These are phyloP conservation scores for Phymastichus coffea DNA, from an alignment of 1,140 invertebrate species.

Conservation along the genomic window DNA sequence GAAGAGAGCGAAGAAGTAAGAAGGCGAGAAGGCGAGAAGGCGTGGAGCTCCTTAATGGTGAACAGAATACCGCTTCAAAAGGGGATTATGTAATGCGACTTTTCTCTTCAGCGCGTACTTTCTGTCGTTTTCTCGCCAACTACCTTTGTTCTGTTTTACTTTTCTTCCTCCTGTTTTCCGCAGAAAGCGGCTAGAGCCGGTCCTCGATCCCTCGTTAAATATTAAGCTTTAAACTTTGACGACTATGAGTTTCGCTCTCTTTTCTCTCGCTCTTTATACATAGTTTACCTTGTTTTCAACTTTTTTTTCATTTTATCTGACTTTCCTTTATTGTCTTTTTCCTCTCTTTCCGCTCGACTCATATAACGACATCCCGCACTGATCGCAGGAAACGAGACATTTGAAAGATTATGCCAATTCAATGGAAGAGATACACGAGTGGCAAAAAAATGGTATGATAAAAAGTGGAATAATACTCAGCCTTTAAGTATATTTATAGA, in stretches of 20 bases:
- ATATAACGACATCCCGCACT: slow-evolving; percentile 44
- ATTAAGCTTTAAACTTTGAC: slow-evolving; percentile 48
- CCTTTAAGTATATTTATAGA: too few species aligned
- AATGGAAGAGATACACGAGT: background rate
- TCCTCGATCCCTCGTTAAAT: slow-evolving; percentile 47
- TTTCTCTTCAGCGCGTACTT: slow-evolving; percentile 26
- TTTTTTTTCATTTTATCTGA: too few species aligned
- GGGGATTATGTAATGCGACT: slow-evolving; percentile 50
- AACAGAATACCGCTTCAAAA: slow-evolving; percentile 54
- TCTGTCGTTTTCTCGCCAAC: slow-evolving; percentile 11
- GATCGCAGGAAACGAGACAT: slow-evolving; percentile 52
- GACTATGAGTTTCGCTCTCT: slow-evolving; percentile 3
- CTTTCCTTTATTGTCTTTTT: background rate
- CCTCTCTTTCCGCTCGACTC: slow-evolving; percentile 9
- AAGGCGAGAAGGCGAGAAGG: background rate
- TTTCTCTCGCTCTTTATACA: slow-evolving; percentile 29
- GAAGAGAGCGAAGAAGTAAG: too few species aligned
- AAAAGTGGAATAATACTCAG: too few species aligned
- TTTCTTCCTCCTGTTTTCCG: slow-evolving; percentile 12
- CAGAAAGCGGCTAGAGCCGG: slow-evolving; percentile 24
- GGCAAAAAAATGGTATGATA: background rate
- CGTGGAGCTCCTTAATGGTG: slow-evolving; percentile 44
- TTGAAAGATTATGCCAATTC: slow-evolving; percentile 55
- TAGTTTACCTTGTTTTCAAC: too few species aligned
- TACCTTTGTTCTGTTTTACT: background rate